Conservation (phyloP, 2,888 invertebrate genomes). For the Netelia melanura region DNA sequence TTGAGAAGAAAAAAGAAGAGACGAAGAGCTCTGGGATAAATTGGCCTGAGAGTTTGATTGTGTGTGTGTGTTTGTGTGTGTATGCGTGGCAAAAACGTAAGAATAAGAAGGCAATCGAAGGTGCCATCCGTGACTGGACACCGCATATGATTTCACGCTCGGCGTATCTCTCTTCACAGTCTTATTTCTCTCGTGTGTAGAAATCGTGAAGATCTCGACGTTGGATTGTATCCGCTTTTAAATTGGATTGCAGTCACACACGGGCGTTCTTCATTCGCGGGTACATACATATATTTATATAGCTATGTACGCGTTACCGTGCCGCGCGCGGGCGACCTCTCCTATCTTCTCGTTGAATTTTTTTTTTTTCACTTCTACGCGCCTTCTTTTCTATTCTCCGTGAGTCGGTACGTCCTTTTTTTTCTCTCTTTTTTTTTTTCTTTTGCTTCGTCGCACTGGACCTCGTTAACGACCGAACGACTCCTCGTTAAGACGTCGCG, state of each 20-base stretch:
- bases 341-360: slow-evolving; percentile 18
- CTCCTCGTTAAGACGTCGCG: slow-evolving; percentile 63
- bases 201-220: slow-evolving; percentile 85
- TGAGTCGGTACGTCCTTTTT: slow-evolving; percentile 35
- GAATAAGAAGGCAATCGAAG: slow-evolving; percentile 75
- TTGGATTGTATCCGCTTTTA: slow-evolving; percentile 84
- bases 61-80: neutral
- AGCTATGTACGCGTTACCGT: slow-evolving; percentile 31
- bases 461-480: slow-evolving; percentile 67
- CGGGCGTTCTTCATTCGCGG: slow-evolving; percentile 54
- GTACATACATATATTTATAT: neutral
- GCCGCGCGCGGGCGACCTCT: slow-evolving; percentile 65
- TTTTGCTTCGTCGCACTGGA: slow-evolving; percentile 50
- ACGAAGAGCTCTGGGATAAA: slow-evolving; percentile 29
- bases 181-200: slow-evolving; percentile 84
- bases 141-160: slow-evolving; percentile 85
- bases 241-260: slow-evolving; percentile 83
- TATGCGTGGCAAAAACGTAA: slow-evolving; percentile 38
- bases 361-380: slow-evolving; percentile 35
- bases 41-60: slow-evolving; percentile 18
- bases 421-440: slow-evolving; percentile 41
- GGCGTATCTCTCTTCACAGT: slow-evolving; percentile 75
- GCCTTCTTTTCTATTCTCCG: slow-evolving; percentile 30
- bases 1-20: neutral
- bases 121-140: slow-evolving; percentile 85